Conservation (phyloP, 30 jellyfish, hydroid and myxozoan genomes). For the Catostylus mosaicus region DNA sequence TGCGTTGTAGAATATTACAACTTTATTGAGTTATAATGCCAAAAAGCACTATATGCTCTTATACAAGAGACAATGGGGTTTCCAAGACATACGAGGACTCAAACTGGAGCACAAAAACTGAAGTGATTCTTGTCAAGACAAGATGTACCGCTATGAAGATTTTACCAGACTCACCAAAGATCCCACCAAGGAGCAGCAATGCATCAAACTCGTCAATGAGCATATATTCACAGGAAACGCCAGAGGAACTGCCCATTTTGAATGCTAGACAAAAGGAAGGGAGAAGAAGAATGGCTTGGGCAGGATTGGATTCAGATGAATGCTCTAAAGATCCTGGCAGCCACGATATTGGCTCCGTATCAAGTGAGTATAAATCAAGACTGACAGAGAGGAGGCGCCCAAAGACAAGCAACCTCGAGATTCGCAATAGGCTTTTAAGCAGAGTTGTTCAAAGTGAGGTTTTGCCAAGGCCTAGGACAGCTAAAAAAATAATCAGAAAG, state of each 20-base stretch:
- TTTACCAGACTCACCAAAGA: not conserved
- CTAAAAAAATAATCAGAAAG: not conserved
- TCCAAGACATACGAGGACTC: conserved; percentile 51
- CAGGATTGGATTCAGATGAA: not conserved
- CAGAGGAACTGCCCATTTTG: not conserved
- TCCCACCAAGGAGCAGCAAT: not conserved
- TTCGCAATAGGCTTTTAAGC: not conserved
- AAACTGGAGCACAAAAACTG: conserved; percentile 50
- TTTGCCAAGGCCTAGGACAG: not conserved
- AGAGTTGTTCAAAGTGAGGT: not conserved
- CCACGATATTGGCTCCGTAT: not conserved
- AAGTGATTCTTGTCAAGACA: conserved; percentile 44
- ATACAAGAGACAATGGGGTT: conserved; percentile 21
- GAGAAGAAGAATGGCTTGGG: conserved; percentile 6
- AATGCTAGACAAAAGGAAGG: not conserved
- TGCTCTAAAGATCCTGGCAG: not conserved
- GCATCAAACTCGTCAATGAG: not conserved
- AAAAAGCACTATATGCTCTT: conserved; percentile 48
- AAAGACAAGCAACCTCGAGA: not conserved
- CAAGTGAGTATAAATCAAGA: not conserved
- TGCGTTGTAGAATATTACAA: too few species aligned
- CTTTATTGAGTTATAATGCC: not conserved
- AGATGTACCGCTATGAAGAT: conserved; percentile 9
- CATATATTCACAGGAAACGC: not conserved
- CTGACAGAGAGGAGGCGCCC: not conserved